Percentiles rank a stretch among this genome's conserved stretches.
Conservation (phyloP, 1,140 invertebrate species). For the Lepidurus packardi region DNA sequence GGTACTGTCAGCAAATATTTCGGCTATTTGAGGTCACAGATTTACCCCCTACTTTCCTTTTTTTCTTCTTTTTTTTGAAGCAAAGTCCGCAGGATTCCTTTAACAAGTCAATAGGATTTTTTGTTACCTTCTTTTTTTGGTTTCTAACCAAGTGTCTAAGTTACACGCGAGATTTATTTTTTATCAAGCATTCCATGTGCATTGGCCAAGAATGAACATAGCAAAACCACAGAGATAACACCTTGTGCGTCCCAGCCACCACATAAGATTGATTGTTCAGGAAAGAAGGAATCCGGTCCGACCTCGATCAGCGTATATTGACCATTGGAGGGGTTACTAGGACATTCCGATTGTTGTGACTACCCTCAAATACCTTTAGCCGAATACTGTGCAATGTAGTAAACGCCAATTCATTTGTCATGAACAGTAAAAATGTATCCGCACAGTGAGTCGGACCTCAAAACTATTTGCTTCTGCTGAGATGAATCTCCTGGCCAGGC, state of each 20-base stretch:
- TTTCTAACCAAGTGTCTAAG: background rate
- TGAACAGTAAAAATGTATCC: background rate
- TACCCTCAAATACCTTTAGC: background rate
- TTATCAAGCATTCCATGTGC: background rate
- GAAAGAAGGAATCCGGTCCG: background rate
- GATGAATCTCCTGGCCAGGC: background rate
- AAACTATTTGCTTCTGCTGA: background rate
- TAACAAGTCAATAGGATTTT: background rate
- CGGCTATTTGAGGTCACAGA: background rate
- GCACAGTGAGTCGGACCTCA: background rate
- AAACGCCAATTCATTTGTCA: background rate
- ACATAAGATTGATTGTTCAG: background rate
- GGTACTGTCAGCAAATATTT: conserved; percentile 1
- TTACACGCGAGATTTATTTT: background rate
- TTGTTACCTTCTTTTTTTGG: background rate
- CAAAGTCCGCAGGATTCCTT: background rate
- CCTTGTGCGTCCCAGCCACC: background rate
- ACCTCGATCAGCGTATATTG: background rate
- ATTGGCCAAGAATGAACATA: background rate
- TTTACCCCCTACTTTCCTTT: background rate
- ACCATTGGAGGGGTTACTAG: background rate
- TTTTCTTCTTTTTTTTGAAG: no score
- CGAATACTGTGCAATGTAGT: background rate
- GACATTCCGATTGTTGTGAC: conserved; percentile 5
- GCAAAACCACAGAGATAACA: background rate